Evolutionary conservation across 37 sponge, comb jelly and placozoan species (phyloP), one percentile per base, ranked within the genome.

Genomic region (Geodia barretti): DNA sequence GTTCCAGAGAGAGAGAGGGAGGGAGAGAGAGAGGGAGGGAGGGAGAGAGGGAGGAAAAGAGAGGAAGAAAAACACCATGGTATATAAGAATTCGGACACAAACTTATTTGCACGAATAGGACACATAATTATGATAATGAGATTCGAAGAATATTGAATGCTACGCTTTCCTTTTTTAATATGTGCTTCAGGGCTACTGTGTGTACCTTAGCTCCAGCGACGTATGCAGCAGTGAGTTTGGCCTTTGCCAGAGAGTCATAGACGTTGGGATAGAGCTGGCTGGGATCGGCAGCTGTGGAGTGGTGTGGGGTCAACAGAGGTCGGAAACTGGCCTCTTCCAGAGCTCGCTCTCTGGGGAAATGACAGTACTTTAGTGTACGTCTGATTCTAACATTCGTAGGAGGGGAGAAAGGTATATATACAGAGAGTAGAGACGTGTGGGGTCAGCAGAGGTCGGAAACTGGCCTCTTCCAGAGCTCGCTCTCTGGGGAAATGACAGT

Each of bases 401-500:
- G 20, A 59, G n/a, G n/a, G n/a, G n/a, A n/a, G n/a, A n/a, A n/a
- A n/a, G n/a, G n/a, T n/a, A n/a, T n/a, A n/a, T n/a, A n/a, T n/a
- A n/a, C n/a, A n/a, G n/a, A n/a, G n/a, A n/a, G 14, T 14, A 23
- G 70, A 34, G 31, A 63, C 67, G 2, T 32, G 0, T 47, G 62
- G 39, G 3, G 40, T 62, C n/a, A 97, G 79, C 9, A 97, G 71
- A 0, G 97, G 94, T 59, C 70, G 36, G 23, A 41, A 64, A 5
- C 72, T 58, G 8, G 97, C 97, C 29, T 84, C 92, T 39, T 84
- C 82, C 38, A 97, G 73, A 21, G 79, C 79, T 33, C 29, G 47
- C 74, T 97, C 97, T 39, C 97, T 93, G 69, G 47, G 64, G 62
- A n/a, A n/a, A n/a, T n/a, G n/a, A n/a, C n/a, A n/a, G n/a, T n/a